Evolutionary conservation across 1,140 invertebrate genomes (phyloP), one percentile per base, ranked within the genome.

Genomic region (Papilio machaon): DNA sequence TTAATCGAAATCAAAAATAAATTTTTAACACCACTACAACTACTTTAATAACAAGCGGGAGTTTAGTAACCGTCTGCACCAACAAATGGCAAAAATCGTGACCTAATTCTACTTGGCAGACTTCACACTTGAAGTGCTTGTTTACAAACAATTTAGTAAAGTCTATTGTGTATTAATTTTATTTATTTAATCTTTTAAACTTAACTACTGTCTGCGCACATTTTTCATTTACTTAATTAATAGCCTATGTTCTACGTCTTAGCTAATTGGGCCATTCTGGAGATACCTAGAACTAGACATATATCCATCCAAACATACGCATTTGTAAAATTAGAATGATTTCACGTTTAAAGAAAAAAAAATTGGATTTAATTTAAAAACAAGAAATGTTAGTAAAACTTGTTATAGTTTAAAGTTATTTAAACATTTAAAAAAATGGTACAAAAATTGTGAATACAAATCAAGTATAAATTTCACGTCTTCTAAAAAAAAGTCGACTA

Each of bases 81-180:
- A 70, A 70, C 64, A 70, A 70, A 70, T 70, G 64, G 64, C 30
- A 70, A 70, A 70, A 70, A 70, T 70, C 64, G 64, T 70, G 64
- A 70, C 64, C 64, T 70, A 70, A 70, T 70, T 70, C 30, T 38
- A 70, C 64, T 70, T 38, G 30, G 30, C 64, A 70, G 23, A 70
- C 64, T 70, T 70, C 64, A 19, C 58, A 67, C 64, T 67, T 67
- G 64, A 35, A 67, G 64, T 15, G 13, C 30, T 15, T 10, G 8
- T 67, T 23, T 35, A 67, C 11, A 38, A 67, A 67, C 64, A 67
- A 38, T 67, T 67, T 67, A 67, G 35, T 30, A 67, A 67, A 5
- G 64, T 35, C 64, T 67, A 13, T 11, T 67, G 30, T 38, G 11
- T 35, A 67, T 19, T 9, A n/a, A n/a, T n/a, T n/a, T n/a, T n/a